phyloP scores from a whole-genome alignment of 2,888 invertebrate species.

The Drosophila falleni region DNA sequence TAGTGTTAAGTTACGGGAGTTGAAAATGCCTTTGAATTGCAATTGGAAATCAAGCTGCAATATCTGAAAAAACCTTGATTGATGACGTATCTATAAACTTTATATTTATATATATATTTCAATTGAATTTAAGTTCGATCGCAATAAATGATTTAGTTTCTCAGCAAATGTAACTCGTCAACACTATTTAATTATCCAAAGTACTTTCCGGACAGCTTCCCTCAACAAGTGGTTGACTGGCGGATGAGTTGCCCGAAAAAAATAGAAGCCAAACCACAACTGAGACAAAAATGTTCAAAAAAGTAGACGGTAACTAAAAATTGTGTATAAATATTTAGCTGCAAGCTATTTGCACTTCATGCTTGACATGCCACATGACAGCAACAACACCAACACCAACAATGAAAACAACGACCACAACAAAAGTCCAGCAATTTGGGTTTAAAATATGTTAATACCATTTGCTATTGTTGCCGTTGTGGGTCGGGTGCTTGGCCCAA shows the following conservation, averaged over 20 bases:
- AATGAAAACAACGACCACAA: slow-evolving; percentile 53
- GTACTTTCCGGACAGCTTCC: slow-evolving; percentile 12
- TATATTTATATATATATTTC: neutral
- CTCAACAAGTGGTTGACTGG: slow-evolving; percentile 46
- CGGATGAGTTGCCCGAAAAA: slow-evolving; percentile 33
- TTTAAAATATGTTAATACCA: slow-evolving; percentile 77
- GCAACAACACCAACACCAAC: slow-evolving; percentile 36
- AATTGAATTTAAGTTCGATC: neutral
- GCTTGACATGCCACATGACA: slow-evolving; percentile 73
- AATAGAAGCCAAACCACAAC: slow-evolving; percentile 22
- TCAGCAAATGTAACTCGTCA: slow-evolving; percentile 22
- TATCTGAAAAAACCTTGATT: slow-evolving; percentile 13
- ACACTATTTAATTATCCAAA: slow-evolving; percentile 37
- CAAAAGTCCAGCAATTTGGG: slow-evolving; percentile 72
- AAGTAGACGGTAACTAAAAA: slow-evolving; percentile 53
- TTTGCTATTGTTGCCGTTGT: slow-evolving; percentile 44
- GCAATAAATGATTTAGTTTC: slow-evolving; percentile 9
- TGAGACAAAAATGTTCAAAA: slow-evolving; percentile 13
- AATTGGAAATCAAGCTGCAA: neutral
- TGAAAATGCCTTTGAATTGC: neutral
- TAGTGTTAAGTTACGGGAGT: neutral
- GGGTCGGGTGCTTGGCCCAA: slow-evolving; percentile 33
- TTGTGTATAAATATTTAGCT: slow-evolving; percentile 75
- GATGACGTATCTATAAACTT: slow-evolving; percentile 9
- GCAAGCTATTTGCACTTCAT: slow-evolving; percentile 79